Conservation (phyloP, 2,113 vertebrate genomes). For the Ictidomys tridecemlineatus region DNA sequence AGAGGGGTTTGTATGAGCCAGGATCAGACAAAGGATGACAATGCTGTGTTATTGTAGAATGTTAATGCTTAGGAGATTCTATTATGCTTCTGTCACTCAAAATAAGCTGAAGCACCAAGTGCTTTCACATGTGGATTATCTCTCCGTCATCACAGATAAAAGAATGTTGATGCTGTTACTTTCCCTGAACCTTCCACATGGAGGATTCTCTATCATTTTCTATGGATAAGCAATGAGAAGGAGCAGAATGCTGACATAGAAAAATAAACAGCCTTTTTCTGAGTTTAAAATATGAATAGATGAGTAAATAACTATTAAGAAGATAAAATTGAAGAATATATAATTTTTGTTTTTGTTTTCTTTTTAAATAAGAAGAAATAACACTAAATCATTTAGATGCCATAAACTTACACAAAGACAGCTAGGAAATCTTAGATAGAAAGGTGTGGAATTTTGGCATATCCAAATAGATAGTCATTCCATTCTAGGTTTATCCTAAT, state of each 20-base stretch:
- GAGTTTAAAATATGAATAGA: constrained; percentile 35
- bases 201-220: constrained; percentile 86
- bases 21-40: constrained; percentile 90
- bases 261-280: constrained; percentile 55
- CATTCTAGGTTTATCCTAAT: background rate
- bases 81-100: constrained; percentile 91
- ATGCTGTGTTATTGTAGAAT: constrained; percentile 86
- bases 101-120: constrained; percentile 90
- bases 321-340: constrained; percentile 38
- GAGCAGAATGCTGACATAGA: constrained; percentile 75
- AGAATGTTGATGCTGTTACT: constrained; percentile 88
- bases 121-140: constrained; percentile 93
- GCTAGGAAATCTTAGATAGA: background rate
- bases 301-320: constrained; percentile 30
- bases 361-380: background rate
- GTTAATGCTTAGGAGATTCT: constrained; percentile 87
- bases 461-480: background rate
- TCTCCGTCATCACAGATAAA: constrained; percentile 90
- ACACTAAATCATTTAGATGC: background rate
- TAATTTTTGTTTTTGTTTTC: background rate
- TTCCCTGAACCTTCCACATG: constrained; percentile 85
- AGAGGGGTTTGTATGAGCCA: constrained; percentile 84
- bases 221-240: constrained; percentile 78
- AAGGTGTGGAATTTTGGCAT: background rate
- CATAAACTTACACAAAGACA: constrained; percentile 28